phyloP scores from a whole-genome alignment of 2,113 vertebrate genomes.

The Sorex fumeus region DNA sequence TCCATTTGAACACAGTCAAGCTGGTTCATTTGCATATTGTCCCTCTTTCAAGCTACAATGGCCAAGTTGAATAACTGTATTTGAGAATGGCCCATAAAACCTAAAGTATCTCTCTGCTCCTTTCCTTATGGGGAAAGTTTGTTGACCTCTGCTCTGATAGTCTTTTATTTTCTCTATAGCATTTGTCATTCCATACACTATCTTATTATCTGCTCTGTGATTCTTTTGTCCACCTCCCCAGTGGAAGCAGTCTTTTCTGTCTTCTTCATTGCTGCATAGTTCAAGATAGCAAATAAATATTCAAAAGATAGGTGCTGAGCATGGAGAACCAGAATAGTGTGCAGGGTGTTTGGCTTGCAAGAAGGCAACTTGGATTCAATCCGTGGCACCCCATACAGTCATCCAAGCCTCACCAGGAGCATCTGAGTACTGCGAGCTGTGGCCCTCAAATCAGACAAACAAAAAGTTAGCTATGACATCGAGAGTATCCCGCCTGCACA shows the following conservation, averaged over 20 bases:
- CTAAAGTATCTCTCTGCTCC: not conserved
- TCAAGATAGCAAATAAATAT: not conserved
- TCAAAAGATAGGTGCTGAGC: not conserved
- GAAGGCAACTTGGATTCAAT: too few relatives aligned
- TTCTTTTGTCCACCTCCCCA: not conserved
- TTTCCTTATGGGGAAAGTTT: not conserved
- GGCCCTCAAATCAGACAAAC: not conserved
- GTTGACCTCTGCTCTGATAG: not conserved
- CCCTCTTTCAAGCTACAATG: not conserved
- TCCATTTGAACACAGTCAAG: slow-evolving; percentile 5
- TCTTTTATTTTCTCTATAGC: slow-evolving; percentile 3
- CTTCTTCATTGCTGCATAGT: not conserved
- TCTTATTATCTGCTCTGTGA: not conserved
- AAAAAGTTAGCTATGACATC: not conserved
- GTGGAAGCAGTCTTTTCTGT: not conserved
- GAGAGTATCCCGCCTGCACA: too few relatives aligned
- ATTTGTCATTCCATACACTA: not conserved
- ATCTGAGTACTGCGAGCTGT: too few relatives aligned
- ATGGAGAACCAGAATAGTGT: too few relatives aligned
- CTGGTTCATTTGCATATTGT: not conserved
- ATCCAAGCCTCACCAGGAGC: too few relatives aligned
- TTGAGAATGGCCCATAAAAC: not conserved
- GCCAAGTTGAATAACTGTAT: not conserved
- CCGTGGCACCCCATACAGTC: too few relatives aligned
- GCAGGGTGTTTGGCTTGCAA: too few relatives aligned